A percentile compares a stretch with the other conserved stretches of the same genome.
phyloP scores from a whole-genome alignment of 2,113 vertebrate species.

The Serinus canaria region DNA sequence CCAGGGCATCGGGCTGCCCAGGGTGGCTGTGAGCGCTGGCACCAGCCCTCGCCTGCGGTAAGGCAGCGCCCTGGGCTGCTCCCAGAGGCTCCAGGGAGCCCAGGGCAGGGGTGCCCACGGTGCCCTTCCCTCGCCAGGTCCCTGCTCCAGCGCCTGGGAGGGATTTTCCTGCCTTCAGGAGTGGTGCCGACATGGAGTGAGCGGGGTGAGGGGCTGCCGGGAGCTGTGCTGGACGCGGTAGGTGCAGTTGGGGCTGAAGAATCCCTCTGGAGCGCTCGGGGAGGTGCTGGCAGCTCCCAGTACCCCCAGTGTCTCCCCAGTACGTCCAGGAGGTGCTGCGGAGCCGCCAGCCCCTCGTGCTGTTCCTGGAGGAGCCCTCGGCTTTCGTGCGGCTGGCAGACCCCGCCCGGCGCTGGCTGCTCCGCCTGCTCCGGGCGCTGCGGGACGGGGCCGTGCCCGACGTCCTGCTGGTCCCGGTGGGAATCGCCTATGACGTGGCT shows the following conservation, averaged over 20 bases:
- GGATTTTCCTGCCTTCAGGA: conserved; percentile 67
- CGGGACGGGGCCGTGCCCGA: conserved; percentile 71
- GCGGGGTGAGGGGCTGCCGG: neutral
- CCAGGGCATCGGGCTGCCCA: conserved; percentile 81
- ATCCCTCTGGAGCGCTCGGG: accelerated
- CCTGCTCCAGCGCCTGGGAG: conserved; percentile 67
- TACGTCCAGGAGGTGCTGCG: conserved; percentile 80
- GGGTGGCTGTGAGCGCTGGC: conserved; percentile 69
- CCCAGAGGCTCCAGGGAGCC: neutral
- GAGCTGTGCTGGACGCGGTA: conserved; percentile 61
- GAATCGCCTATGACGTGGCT: conserved; percentile 78
- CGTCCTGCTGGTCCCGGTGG: conserved; percentile 80
- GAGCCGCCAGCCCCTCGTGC: conserved; percentile 78
- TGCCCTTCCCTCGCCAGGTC: conserved; percentile 10
- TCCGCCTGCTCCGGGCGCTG: conserved; percentile 68
- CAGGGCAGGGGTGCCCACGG: accelerated
- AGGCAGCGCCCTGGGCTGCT: neutral
- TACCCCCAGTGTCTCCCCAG: conserved; percentile 49
- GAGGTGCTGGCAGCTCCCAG: neutral
- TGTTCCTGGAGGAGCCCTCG: conserved; percentile 70
- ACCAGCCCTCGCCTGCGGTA: conserved; percentile 73
- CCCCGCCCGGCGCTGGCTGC: conserved; percentile 59
- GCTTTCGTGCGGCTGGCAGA: conserved; percentile 67
- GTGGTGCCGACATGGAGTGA: neutral
- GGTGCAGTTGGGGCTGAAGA: neutral